These are phyloP conservation scores for Ephestia elutella DNA, from an alignment of 1,140 invertebrate genomes.

Conservation along the genomic window DNA sequence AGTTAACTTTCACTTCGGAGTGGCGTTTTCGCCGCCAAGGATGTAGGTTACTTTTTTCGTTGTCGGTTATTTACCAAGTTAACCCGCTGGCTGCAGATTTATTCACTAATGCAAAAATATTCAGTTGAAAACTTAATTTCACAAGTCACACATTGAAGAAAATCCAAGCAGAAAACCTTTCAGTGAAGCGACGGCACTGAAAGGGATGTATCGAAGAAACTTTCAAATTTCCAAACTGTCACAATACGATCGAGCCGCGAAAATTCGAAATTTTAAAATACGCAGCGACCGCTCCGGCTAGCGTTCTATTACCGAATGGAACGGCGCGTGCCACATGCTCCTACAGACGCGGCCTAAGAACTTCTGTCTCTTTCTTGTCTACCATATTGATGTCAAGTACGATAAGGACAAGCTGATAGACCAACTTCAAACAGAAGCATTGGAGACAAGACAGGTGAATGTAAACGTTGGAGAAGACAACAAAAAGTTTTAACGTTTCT, in stretches of 20 bases:
- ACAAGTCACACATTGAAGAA: conserved; percentile 21
- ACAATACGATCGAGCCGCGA: conserved; percentile 54
- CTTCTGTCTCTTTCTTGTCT: conserved; percentile 50
- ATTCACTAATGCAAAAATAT: conserved; percentile 16
- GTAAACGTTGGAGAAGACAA: conserved; percentile 45
- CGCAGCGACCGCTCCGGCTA: conserved; percentile 34
- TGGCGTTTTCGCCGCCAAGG: conserved; percentile 38
- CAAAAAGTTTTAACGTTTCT: conserved; percentile 47
- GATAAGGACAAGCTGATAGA: conserved; percentile 49
- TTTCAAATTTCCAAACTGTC: conserved; percentile 33
- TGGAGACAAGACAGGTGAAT: conserved; percentile 62
- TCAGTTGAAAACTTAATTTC: conserved; percentile 24
- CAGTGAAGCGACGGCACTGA: neutral
- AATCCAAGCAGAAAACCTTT: neutral
- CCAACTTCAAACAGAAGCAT: conserved; percentile 37
- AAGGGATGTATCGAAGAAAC: conserved; percentile 11
- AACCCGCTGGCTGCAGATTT: conserved; percentile 22
- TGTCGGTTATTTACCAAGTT: conserved; percentile 32
- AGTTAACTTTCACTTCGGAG: conserved; percentile 62
- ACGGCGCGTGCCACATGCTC: conserved; percentile 66
- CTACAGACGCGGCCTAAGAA: conserved; percentile 35
- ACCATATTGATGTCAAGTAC: conserved; percentile 22
- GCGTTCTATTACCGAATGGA: conserved; percentile 61
- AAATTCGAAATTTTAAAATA: conserved; percentile 23
- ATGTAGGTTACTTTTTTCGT: conserved; percentile 57